These are phyloP conservation scores for Pygoscelis adeliae DNA, from an alignment of 2,113 vertebrate species.

Conservation along the genomic window DNA sequence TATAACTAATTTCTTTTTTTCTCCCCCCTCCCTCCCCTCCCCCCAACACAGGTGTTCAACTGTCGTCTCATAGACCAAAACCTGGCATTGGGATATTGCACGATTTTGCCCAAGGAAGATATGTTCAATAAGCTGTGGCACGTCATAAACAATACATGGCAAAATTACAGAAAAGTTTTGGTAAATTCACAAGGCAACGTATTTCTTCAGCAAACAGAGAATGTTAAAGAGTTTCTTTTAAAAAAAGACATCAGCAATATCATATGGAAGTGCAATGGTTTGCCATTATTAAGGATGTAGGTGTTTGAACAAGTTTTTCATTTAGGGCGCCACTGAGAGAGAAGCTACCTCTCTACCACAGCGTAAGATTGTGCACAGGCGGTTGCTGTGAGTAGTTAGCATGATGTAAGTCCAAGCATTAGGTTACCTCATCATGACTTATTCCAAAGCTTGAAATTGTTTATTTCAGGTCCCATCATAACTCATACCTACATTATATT, in stretches of 20 bases:
- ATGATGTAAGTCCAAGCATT: not conserved
- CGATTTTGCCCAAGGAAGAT: slow-evolving; percentile 81
- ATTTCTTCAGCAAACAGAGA: not conserved
- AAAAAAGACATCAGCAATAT: not conserved
- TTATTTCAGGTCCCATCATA: not conserved
- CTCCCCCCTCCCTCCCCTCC: no score
- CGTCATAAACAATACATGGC: slow-evolving; percentile 87
- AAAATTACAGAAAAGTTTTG: slow-evolving; percentile 93
- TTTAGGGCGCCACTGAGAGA: not conserved
- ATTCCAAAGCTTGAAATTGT: not conserved
- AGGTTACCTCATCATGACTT: not conserved
- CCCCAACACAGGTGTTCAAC: slow-evolving; percentile 83
- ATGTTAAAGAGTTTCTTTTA: not conserved
- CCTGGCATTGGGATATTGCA: slow-evolving; percentile 90
- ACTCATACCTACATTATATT: not conserved
- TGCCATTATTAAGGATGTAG: not conserved
- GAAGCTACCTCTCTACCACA: not conserved
- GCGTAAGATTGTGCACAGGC: not conserved
- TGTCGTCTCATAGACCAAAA: slow-evolving; percentile 88
- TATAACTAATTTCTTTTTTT: not conserved
- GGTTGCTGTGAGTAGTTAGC: not conserved
- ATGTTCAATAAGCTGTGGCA: slow-evolving; percentile 91
- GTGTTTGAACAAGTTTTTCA: not conserved
- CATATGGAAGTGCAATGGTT: not conserved
- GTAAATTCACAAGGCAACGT: slow-evolving; percentile 65